Percentiles rank a stretch among this genome's conserved stretches.
phyloP scores from a whole-genome alignment of 2,888 invertebrate genomes.

The Labia minor region DNA sequence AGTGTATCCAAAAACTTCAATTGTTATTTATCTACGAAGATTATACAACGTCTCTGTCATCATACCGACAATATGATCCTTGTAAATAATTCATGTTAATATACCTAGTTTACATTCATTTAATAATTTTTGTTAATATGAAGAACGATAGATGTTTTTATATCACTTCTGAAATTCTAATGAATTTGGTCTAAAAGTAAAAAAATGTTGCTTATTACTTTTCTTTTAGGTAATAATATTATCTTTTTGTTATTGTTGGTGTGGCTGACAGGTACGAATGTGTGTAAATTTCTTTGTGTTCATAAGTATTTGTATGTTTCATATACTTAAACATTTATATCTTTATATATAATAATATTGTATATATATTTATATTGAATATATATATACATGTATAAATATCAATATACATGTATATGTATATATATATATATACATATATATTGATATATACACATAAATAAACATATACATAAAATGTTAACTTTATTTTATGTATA shows the following conservation, averaged over 20 bases:
- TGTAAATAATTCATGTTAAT: neutral
- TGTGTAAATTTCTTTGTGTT: neutral
- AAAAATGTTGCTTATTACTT: neutral
- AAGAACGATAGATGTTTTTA: neutral
- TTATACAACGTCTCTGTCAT: constrained; percentile 9
- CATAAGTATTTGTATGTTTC: neutral
- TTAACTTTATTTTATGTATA: neutral
- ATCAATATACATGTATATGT: neutral
- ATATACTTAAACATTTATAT: neutral
- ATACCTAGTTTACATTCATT: neutral
- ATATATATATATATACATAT: neutral
- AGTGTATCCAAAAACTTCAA: neutral
- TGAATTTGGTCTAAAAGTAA: neutral
- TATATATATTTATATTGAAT: neutral
- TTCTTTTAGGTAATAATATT: too few species aligned
- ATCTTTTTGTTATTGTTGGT: neutral
- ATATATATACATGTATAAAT: neutral
- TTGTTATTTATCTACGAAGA: neutral
- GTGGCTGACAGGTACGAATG: constrained; percentile 13
- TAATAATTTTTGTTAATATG: neutral
- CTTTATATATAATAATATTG: neutral
- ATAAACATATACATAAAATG: neutral
- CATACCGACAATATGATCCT: constrained; percentile 5
- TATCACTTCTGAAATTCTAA: neutral
- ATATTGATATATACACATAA: neutral